phyloP scores from a whole-genome alignment of 2,888 invertebrate species.

The Rhagium mordax region DNA sequence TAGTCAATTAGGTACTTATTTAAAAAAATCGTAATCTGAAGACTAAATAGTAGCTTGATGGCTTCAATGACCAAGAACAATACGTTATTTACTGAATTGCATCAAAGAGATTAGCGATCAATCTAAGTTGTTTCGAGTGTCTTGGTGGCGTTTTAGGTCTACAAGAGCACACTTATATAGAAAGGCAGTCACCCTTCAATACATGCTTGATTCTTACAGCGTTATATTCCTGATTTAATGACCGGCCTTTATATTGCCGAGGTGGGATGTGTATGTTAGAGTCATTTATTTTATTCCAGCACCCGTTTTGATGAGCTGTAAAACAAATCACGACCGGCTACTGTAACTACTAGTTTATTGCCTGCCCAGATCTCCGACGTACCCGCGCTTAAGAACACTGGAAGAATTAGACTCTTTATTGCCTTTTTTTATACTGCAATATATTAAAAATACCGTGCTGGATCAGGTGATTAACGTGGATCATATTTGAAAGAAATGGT shows the following conservation, averaged over 20 bases:
- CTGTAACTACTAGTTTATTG: slow-evolving; percentile 55
- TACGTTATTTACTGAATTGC: not conserved
- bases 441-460: slow-evolving; percentile 28
- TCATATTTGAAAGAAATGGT: too few species aligned
- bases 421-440: slow-evolving; percentile 31
- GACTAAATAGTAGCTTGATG: not conserved
- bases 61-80: not conserved
- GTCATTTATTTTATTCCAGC: slow-evolving; percentile 55
- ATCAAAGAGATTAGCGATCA: not conserved
- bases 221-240: slow-evolving; percentile 52
- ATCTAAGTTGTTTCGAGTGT: not conserved
- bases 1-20: too few species aligned
- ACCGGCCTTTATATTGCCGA: slow-evolving; percentile 52
- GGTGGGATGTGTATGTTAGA: slow-evolving; percentile 46
- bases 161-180: not conserved
- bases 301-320: slow-evolving; percentile 61
- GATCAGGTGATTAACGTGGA: too few species aligned
- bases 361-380: slow-evolving; percentile 39
- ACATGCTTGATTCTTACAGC: slow-evolving; percentile 1
- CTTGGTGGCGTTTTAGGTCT: not conserved
- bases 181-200: not conserved
- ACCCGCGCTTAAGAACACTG: slow-evolving; percentile 36
- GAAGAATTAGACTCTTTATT: slow-evolving; percentile 45
- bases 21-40: too few species aligned
- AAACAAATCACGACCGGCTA: slow-evolving; percentile 61